Conservation (phyloP, 2,797 vertebrate genomes). For the Otus scops region DNA sequence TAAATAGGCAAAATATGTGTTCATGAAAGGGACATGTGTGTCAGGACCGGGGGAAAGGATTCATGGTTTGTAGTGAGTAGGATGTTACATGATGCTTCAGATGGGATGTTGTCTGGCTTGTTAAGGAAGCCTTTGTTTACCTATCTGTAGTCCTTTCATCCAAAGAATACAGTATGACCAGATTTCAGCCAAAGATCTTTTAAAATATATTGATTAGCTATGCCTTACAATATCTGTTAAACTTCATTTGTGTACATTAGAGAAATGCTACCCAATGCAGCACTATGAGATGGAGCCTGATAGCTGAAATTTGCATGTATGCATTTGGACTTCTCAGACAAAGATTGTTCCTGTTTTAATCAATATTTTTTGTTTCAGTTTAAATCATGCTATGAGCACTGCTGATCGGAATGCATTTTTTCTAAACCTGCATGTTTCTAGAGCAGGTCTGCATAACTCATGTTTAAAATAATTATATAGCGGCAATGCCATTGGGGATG, state of each 20-base stretch:
- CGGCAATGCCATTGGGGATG: background rate
- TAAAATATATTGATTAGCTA: background rate
- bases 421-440: background rate
- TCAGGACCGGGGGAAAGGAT: background rate
- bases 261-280: background rate
- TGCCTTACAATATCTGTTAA: background rate
- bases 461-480: background rate
- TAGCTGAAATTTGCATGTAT: background rate
- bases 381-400: background rate
- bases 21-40: rapidly evolving
- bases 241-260: background rate
- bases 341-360: background rate
- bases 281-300: background rate
- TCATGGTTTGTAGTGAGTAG: rapidly evolving
- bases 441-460: background rate
- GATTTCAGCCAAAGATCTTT: background rate
- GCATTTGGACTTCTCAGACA: background rate
- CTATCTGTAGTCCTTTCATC: background rate
- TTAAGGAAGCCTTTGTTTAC: background rate
- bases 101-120: background rate
- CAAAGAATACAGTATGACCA: background rate
- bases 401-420: background rate
- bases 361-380: background rate
- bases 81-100: background rate
- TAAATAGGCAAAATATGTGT: background rate